A percentile compares a stretch with the other conserved stretches of the same genome.
phyloP scores from a whole-genome alignment of 2,113 vertebrate genomes.

The Saccopteryx bilineata region DNA sequence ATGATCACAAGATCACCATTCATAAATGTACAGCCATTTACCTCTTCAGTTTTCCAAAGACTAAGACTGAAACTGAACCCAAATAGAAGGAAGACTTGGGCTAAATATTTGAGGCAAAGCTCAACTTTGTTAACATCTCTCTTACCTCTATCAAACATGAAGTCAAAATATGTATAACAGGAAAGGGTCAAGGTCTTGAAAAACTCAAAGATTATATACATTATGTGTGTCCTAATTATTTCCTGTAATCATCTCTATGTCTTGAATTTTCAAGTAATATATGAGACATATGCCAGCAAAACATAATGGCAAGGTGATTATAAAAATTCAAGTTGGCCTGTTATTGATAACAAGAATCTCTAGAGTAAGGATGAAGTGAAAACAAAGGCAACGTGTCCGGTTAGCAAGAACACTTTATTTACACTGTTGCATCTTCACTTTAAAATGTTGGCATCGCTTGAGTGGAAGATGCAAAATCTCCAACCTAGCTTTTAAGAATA shows the following conservation, averaged over 20 bases:
- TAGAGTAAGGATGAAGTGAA: background rate
- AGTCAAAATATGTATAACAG: background rate
- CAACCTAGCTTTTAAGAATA: background rate
- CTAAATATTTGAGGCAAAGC: background rate
- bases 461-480: background rate
- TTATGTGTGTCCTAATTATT: background rate
- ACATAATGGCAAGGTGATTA: background rate
- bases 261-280: background rate
- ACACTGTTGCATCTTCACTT: background rate
- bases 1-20: background rate
- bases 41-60: conserved; percentile 11
- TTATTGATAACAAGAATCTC: background rate
- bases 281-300: background rate
- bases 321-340: background rate
- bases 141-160: background rate
- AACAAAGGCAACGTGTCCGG: background rate
- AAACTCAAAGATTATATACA: background rate
- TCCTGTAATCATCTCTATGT: background rate
- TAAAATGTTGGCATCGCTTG: background rate
- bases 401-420: background rate
- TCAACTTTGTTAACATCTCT: background rate
- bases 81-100: background rate
- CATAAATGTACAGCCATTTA: background rate
- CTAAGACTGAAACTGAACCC: background rate
- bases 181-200: background rate